Evolutionary conservation across 2,797 vertebrate genomes (phyloP), one percentile per base, ranked within the genome.

Genomic region (Oceanodroma leucorhoa): DNA sequence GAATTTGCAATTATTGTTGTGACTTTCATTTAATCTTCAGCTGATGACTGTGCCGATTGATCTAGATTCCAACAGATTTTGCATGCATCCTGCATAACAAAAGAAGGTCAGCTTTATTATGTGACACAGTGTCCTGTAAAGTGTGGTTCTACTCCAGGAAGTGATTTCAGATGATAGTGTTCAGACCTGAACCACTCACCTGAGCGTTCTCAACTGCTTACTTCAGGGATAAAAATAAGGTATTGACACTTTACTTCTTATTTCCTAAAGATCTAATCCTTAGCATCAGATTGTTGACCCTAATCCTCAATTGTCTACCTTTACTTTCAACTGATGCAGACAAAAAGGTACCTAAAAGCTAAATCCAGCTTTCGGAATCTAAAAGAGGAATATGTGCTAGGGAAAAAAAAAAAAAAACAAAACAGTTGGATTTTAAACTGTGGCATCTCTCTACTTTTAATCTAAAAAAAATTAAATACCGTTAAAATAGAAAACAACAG

Each of bases 21-120:
- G 97, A 97, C 97, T 97, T 96, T 95, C 83, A 97, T 96, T 97
- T 97, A 96, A 87, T 97, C 96, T 97, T 97, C 90, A 96, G 92
- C 96, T 87, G 71, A 90, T 96, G 81, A 96, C 77, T 97, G 90
- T 97, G 97, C 97, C 82, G 90, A 93, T 95, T 96, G 87, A 95
- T 93, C 83, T 94, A 96, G 96, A 87, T 86, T 92, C 92, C 95
- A 96, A 91, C 96, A 97, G 96, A 95, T 87, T 92, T 94, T 87
- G 96, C 97, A 97, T 95, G 95, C 95, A 93, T 90, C 90, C 90
- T 95, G 97, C 96, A 92, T 91, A 93, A 94, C 89, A 91, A 95
- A 79, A 86, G 70, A 48, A 90, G 94, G 95, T 96, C 97, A 96
- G 95, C 96, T 96, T 96, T 96, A 93, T 94, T 97, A 94, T 69